Conservation (phyloP, 2,888 invertebrate species). For the Drosophila kambysellisi region DNA sequence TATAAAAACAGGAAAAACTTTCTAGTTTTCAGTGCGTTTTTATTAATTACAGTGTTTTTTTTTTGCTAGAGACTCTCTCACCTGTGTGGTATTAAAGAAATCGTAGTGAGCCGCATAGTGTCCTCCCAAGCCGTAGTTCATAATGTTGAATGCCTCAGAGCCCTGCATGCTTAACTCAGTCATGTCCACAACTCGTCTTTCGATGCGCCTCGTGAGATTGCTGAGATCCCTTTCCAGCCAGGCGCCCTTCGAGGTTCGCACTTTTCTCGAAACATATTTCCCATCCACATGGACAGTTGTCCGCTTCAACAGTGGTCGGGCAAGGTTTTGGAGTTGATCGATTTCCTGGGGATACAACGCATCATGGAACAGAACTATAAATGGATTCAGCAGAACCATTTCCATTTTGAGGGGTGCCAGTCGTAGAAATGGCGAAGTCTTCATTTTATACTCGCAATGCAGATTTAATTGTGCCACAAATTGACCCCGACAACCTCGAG, state of each 20-base stretch:
- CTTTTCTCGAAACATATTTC: constrained; percentile 5
- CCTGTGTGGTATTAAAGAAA: constrained; percentile 67
- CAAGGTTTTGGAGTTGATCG: constrained; percentile 54
- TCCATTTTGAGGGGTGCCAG: constrained; percentile 82
- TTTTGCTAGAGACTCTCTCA: constrained; percentile 29
- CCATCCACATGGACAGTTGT: constrained; percentile 49
- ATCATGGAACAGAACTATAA: constrained; percentile 76
- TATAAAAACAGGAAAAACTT: no score
- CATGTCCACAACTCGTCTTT: constrained; percentile 74
- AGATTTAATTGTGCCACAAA: constrained; percentile 51
- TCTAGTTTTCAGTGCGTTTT: no score
- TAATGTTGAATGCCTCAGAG: constrained; percentile 74
- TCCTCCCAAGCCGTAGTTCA: constrained; percentile 82
- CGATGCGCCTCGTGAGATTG: constrained; percentile 52
- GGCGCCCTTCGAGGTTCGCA: constrained; percentile 74
- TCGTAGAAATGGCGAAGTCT: constrained; percentile 57
- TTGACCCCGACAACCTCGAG: constrained; percentile 71
- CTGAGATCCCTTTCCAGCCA: constrained; percentile 66
- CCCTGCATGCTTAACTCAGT: constrained; percentile 65
- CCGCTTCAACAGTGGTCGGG: constrained; percentile 61
- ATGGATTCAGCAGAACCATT: constrained; percentile 64
- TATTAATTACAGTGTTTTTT: no score
- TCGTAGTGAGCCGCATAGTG: constrained; percentile 77
- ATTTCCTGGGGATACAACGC: constrained; percentile 73
- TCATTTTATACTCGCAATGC: constrained; percentile 65